Conservation (phyloP, 2,797 vertebrate species). For the Danio choprae region DNA sequence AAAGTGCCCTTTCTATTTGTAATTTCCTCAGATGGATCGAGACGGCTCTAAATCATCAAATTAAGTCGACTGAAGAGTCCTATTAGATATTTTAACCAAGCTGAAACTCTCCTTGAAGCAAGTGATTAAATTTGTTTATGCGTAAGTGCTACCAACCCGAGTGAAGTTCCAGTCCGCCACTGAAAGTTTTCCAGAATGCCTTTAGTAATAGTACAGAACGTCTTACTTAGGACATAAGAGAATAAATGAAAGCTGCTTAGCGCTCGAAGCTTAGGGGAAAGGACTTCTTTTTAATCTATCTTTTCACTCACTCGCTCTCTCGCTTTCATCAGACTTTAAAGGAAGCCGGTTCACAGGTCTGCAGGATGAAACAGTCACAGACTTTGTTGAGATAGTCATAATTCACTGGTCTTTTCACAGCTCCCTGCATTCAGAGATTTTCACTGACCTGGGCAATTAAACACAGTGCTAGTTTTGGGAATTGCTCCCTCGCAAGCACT, state of each 20-base stretch:
- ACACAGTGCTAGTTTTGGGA: slow-evolving; percentile 21
- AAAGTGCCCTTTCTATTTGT: slow-evolving; percentile 50
- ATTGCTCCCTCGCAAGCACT: slow-evolving; percentile 5
- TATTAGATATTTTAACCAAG: slow-evolving; percentile 44
- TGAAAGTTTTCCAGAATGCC: slow-evolving; percentile 39
- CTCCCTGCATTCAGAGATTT: slow-evolving; percentile 19
- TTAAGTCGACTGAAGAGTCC: slow-evolving; percentile 42
- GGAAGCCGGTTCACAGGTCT: slow-evolving; percentile 43
- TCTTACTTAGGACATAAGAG: slow-evolving; percentile 52
- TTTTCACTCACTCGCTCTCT: slow-evolving; percentile 29
- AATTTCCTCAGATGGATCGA: slow-evolving; percentile 48
- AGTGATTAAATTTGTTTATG: slow-evolving; percentile 46
- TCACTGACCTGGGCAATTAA: slow-evolving; percentile 29
- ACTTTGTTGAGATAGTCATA: slow-evolving; percentile 51
- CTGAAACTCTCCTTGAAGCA: slow-evolving; percentile 49
- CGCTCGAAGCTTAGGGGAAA: slow-evolving; percentile 53
- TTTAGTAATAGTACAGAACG: slow-evolving; percentile 49
- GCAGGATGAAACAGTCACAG: slow-evolving; percentile 53
- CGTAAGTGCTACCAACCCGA: slow-evolving; percentile 19
- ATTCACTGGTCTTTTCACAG: slow-evolving; percentile 46
- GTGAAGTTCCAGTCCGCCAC: slow-evolving; percentile 4
- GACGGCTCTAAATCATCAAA: slow-evolving; percentile 47
- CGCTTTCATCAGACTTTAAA: slow-evolving; percentile 51
- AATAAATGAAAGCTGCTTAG: slow-evolving; percentile 58
- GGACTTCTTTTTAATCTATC: slow-evolving; percentile 60